Conservation (phyloP, 2,113 vertebrate genomes). For the Echinops telfairi region DNA sequence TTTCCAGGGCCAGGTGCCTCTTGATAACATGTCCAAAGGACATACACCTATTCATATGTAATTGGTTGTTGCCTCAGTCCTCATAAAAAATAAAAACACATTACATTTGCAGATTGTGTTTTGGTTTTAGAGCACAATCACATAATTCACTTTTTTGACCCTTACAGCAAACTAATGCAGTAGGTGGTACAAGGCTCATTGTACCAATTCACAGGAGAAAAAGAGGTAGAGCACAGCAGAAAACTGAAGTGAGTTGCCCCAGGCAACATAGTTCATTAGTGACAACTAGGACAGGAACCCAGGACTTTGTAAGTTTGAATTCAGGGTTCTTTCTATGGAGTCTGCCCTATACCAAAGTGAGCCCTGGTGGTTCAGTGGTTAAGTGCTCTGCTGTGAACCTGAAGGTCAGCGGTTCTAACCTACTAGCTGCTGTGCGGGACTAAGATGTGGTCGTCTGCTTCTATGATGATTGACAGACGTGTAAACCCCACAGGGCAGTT, state of each 20-base stretch:
- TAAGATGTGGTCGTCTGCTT: background rate
- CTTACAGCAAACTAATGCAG: slow-evolving; percentile 63
- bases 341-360: background rate
- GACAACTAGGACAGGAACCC: slow-evolving; percentile 66
- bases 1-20: no score
- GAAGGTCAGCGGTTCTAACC: background rate
- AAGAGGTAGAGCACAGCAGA: slow-evolving; percentile 68
- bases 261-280: slow-evolving; percentile 46
- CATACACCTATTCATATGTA: background rate
- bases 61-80: background rate
- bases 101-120: background rate
- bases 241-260: slow-evolving; percentile 52
- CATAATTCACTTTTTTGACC: slow-evolving; percentile 63
- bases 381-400: background rate
- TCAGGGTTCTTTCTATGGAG: no score
- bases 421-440: no score
- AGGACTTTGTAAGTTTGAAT: background rate
- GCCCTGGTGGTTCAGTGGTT: background rate
- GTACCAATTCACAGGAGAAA: slow-evolving; percentile 68
- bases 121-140: slow-evolving; percentile 40
- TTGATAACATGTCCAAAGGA: no score
- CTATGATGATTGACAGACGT: background rate
- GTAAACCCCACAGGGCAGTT: no score
- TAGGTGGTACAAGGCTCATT: slow-evolving; percentile 71
- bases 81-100: background rate